A percentile compares a stretch with the other conserved stretches of the same genome.
These are phyloP conservation scores for Erinaceus europaeus DNA, from an alignment of 2,113 vertebrate species.

Conservation along the genomic window DNA sequence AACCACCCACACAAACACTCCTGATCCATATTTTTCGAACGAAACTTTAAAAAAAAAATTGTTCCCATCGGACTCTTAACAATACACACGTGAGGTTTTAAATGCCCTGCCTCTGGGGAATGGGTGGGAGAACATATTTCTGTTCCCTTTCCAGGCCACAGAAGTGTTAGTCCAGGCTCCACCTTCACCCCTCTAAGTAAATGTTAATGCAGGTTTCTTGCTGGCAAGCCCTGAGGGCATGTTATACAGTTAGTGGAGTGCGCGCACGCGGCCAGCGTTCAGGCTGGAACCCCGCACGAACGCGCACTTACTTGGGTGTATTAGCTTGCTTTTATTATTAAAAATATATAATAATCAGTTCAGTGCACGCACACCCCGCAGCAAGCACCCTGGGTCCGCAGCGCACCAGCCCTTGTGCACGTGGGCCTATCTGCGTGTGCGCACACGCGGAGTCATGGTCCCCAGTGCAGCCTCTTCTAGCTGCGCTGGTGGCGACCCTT, in stretches of 20 bases:
- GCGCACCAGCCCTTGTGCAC: constrained; percentile 29
- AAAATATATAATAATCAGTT: background rate
- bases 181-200: constrained; percentile 25
- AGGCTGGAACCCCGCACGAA: background rate
- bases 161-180: constrained; percentile 38
- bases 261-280: constrained; percentile 7
- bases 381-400: background rate
- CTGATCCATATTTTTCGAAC: background rate
- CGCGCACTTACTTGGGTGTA: background rate
- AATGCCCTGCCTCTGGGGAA: background rate
- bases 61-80: background rate
- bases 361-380: background rate
- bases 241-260: background rate
- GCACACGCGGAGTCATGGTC: constrained; percentile 46
- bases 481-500: constrained; percentile 78
- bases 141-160: background rate
- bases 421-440: constrained; percentile 53
- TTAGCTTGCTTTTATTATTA: constrained; percentile 31
- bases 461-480: constrained; percentile 50
- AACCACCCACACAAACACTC: background rate
- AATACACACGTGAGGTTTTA: background rate
- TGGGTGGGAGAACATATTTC: background rate
- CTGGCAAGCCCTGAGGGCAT: background rate
- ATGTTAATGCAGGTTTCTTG: constrained; percentile 22
- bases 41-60: constrained; percentile 17